Evolutionary conservation across 2,888 invertebrate species (phyloP), one percentile per base, ranked within the genome.

Genomic region (Lordiphosa fenestrarum): DNA sequence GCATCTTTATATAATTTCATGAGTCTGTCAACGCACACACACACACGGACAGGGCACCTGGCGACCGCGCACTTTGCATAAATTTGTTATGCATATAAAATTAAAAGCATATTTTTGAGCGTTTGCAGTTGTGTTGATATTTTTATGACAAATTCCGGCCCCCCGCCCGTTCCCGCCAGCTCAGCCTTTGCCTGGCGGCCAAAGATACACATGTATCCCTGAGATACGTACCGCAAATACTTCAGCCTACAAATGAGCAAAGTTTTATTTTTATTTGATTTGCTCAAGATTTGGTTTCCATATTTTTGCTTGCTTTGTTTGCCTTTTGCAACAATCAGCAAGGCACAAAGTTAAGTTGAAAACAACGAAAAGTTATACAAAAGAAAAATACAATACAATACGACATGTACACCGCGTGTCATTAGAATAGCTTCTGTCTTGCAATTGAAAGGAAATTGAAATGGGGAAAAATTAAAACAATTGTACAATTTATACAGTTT

Each of bases 31-130:
- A 41, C 69, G 64, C 25, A 54, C 41, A 56, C 53, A 52, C 55
- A 23, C 53, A 21, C 52, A 25, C 42, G 39, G 10, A 40, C 42
- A 39, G 49, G 52, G 64, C 74, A 84, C 77, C 74, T 84, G 77
- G 48, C 74, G 69, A 67, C 82, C 65, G 69, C 66, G 68, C 66
- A 71, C 80, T 85, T 82, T 71, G 62, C 80, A 74, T 71, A 76
- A 84, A 85, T 84, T 84, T 84, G 80, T 84, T 82, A 74, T 84
- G 80, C 80, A 82, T 74, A 82, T 84, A 76, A 85, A 84, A 84
- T 85, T 84, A 85, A 85, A 85, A 82, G 82, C 77, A 84, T 84
- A 82, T 74, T 83, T 82, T 73, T 61, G 73, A 66, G 61, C 57
- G 47, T 56, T 50, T 44, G 50, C 48, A 55, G 46, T 53, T 49